These are phyloP conservation scores for Lycopodina hypogea DNA, from an alignment of 37 sponge, comb jelly and placozoan genomes.

Conservation along the genomic window DNA sequence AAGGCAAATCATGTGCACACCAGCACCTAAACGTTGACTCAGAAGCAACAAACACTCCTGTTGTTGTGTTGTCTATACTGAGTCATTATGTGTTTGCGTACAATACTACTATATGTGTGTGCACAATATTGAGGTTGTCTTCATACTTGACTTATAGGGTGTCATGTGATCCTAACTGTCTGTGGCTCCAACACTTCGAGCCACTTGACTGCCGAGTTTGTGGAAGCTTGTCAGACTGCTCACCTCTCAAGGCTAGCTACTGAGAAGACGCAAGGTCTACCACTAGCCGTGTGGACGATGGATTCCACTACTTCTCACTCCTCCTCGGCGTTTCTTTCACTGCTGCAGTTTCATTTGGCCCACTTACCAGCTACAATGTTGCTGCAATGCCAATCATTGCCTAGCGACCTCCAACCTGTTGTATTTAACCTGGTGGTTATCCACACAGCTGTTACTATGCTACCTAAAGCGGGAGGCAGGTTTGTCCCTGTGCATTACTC, in stretches of 20 bases:
- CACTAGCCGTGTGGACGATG: conserved; percentile 11
- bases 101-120: too few relatives aligned
- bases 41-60: too few relatives aligned
- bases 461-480: not conserved
- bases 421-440: conserved; percentile 23
- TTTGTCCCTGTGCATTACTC: not conserved
- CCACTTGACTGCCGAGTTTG: conserved; percentile 15
- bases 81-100: not conserved
- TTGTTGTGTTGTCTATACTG: too few relatives aligned
- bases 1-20: too few relatives aligned
- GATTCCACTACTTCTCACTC: not conserved
- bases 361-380: conserved; percentile 5
- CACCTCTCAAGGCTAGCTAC: conserved; percentile 19
- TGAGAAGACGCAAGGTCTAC: not conserved
- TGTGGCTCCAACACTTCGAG: not conserved
- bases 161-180: conserved; percentile 2
- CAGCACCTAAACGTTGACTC: too few relatives aligned
- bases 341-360: conserved; percentile 16
- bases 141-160: too few relatives aligned
- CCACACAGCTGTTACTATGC: conserved; percentile 13
- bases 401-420: not conserved
- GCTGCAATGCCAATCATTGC: not conserved
- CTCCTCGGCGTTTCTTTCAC: not conserved
- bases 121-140: too few relatives aligned
- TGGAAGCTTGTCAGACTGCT: conserved; percentile 1